Conservation (phyloP, 1,140 invertebrate genomes). For the Rhagoletis pomonella region DNA sequence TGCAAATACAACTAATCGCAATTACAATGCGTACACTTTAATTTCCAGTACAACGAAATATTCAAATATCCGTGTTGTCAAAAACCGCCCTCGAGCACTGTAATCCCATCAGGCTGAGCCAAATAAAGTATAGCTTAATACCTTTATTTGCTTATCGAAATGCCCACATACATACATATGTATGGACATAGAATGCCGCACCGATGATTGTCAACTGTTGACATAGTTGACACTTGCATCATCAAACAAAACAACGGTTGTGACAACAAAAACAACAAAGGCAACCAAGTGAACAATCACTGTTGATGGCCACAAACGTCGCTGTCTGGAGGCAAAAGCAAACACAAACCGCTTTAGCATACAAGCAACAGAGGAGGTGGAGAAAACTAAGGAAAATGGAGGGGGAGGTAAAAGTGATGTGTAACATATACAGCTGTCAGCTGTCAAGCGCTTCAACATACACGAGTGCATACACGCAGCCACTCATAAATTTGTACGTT, state of each 20-base stretch:
- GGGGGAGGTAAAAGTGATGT: not conserved
- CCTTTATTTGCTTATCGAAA: slow-evolving; percentile 52
- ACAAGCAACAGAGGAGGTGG: not conserved
- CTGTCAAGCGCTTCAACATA: not conserved
- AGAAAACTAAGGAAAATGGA: not conserved
- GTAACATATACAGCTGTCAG: slow-evolving; percentile 23
- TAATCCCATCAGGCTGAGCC: not conserved
- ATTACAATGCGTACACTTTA: no score
- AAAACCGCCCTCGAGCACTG: not conserved
- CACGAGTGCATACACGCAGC: not conserved
- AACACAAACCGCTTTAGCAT: not conserved
- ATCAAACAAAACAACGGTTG: slow-evolving; percentile 40
- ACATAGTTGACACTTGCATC: slow-evolving; percentile 50
- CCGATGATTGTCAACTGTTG: slow-evolving; percentile 45
- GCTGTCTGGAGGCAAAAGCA: slow-evolving; percentile 22
- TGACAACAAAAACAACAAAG: slow-evolving; percentile 42
- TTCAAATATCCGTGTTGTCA: not conserved
- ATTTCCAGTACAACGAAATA: not conserved
- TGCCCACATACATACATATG: no score
- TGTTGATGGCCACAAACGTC: not conserved
- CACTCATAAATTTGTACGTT: not conserved
- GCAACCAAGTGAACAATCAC: slow-evolving; percentile 14
- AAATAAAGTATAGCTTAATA: slow-evolving; percentile 14
- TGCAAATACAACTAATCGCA: no score
- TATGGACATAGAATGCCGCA: not conserved